Evolutionary conservation across 2,888 invertebrate species (phyloP).

Genomic region (Agonopterix heracliana): DNA sequence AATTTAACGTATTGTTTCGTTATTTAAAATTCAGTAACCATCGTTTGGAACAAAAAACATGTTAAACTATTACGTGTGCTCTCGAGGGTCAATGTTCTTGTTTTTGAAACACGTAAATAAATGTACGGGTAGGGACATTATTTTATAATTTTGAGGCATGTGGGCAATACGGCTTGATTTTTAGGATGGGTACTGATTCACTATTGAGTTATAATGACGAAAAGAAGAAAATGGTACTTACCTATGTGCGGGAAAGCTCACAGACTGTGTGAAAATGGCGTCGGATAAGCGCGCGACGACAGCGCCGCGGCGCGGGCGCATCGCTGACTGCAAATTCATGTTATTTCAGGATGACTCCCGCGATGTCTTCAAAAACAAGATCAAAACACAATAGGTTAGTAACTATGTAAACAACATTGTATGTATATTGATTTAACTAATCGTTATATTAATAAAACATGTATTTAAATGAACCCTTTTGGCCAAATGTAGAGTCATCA

Average conservation of each 20-base stretch:
- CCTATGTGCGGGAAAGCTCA: constrained; percentile 71
- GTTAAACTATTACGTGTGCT: constrained; percentile 68
- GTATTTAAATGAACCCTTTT: no score
- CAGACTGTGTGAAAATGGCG: constrained; percentile 71
- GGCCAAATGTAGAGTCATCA: no score
- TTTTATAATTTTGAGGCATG: neutral
- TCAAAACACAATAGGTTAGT: constrained; percentile 30
- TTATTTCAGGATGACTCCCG: constrained; percentile 77
- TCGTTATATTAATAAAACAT: neutral
- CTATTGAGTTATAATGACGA: constrained; percentile 17
- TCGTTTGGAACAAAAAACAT: constrained; percentile 67
- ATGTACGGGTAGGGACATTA: constrained; percentile 18
- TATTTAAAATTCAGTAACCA: constrained; percentile 48
- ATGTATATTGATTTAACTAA: neutral
- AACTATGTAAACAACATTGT: neutral
- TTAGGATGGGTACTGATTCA: constrained; percentile 3
- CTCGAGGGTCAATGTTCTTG: constrained; percentile 61
- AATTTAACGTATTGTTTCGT: constrained; percentile 27
- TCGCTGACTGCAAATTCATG: constrained; percentile 56
- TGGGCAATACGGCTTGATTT: neutral
- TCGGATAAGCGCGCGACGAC: constrained; percentile 52
- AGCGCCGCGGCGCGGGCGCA: constrained; percentile 61
- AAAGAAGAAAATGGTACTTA: constrained; percentile 42
- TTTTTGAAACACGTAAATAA: constrained; percentile 36
- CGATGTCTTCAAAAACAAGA: constrained; percentile 64